Conservation (phyloP, 2,888 invertebrate species). For the Orthosia gracilis region DNA sequence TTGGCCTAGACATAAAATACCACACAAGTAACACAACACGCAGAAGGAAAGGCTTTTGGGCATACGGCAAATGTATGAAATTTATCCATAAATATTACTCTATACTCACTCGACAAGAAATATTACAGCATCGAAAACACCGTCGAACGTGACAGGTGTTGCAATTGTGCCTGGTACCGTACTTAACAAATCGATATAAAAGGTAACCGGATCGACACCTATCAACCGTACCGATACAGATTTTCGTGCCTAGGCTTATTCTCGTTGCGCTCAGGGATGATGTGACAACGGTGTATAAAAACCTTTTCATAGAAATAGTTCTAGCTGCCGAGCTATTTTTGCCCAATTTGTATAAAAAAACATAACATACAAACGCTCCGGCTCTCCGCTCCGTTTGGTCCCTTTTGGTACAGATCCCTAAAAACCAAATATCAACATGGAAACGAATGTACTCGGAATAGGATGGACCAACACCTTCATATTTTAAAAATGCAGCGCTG, state of each 20-base stretch:
- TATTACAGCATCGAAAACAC: slow-evolving; percentile 51
- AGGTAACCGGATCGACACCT: slow-evolving; percentile 61
- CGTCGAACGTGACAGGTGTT: slow-evolving; percentile 62
- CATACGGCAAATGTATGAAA: slow-evolving; percentile 38
- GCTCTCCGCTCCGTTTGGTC: too few relatives aligned
- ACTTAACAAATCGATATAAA: slow-evolving; percentile 68
- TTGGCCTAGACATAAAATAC: too few relatives aligned
- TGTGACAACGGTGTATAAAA: neutral
- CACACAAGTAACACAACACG: neutral
- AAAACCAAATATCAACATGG: too few relatives aligned
- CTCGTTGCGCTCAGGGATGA: slow-evolving; percentile 9
- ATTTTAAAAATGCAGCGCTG: too few relatives aligned
- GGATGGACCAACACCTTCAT: too few relatives aligned
- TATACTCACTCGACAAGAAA: slow-evolving; percentile 49
- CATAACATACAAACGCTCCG: too few relatives aligned
- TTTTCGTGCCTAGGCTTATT: slow-evolving; percentile 51
- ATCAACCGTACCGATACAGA: slow-evolving; percentile 63
- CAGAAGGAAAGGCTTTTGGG: slow-evolving; percentile 20
- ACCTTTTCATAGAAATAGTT: neutral
- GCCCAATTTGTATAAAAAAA: neutral
- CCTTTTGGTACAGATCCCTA: too few relatives aligned
- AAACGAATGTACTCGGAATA: too few relatives aligned
- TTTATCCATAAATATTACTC: slow-evolving; percentile 49
- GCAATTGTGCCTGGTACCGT: slow-evolving; percentile 61
- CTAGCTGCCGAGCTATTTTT: neutral